phyloP scores from a whole-genome alignment of 23 tunicate species.

The Diplosoma virens region DNA sequence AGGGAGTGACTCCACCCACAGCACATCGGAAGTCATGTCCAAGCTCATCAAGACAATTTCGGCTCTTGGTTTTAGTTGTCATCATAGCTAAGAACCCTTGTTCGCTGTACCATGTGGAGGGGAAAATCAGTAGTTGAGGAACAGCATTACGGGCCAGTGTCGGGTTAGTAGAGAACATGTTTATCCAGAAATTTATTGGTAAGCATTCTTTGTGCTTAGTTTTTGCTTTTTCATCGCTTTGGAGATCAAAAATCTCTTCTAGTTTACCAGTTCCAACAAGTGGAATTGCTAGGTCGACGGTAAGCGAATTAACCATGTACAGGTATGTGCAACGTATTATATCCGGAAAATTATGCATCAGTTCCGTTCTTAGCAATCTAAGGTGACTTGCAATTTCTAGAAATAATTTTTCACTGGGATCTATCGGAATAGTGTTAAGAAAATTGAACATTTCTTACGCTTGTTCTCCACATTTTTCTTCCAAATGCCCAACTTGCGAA shows the following conservation, averaged over 20 bases:
- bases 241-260: background rate
- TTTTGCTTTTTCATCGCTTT: background rate
- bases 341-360: slow-evolving; percentile 16
- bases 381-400: background rate
- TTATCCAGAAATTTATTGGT: slow-evolving; percentile 35
- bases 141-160: slow-evolving; percentile 16
- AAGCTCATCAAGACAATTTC: background rate
- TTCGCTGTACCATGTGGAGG: slow-evolving; percentile 19
- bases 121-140: slow-evolving; percentile 17
- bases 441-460: slow-evolving; percentile 3
- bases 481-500: background rate
- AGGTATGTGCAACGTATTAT: slow-evolving; percentile 2
- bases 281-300: background rate
- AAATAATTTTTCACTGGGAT: slow-evolving; percentile 8
- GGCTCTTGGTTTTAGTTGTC: slow-evolving; percentile 5
- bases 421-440: background rate
- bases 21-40: slow-evolving; percentile 4
- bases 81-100: slow-evolving; percentile 25
- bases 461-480: slow-evolving; percentile 19
- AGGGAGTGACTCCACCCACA: background rate
- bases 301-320: no score
- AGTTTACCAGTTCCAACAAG: slow-evolving; percentile 3
- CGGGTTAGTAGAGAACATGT: background rate
- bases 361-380: background rate
- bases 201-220: slow-evolving; percentile 22